phyloP scores from a whole-genome alignment of 1,140 invertebrate genomes.

The Euglossa dilemma region DNA sequence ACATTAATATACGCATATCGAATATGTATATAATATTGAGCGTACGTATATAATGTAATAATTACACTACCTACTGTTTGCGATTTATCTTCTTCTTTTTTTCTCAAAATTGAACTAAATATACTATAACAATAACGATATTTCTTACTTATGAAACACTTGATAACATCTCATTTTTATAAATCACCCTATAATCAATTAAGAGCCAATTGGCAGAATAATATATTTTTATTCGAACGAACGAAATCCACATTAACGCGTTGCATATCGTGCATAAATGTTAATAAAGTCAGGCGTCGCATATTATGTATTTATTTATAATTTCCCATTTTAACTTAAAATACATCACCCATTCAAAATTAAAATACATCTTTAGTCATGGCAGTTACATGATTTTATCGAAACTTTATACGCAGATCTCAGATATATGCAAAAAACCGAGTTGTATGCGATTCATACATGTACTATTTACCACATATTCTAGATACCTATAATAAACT shows the following conservation, averaged over 20 bases:
- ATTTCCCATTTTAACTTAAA: constrained; percentile 67
- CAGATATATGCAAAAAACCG: constrained; percentile 71
- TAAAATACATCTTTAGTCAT: constrained; percentile 74
- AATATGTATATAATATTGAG: constrained; percentile 14
- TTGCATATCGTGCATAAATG: constrained; percentile 32
- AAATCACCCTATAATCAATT: constrained; percentile 12
- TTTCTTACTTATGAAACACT: constrained; percentile 45
- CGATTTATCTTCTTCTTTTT: neutral
- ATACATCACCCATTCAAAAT: constrained; percentile 71
- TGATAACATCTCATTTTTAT: constrained; percentile 53
- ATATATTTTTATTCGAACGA: constrained; percentile 50
- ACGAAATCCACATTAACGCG: constrained; percentile 53
- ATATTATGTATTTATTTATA: constrained; percentile 66
- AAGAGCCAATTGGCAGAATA: constrained; percentile 21
- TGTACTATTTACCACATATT: constrained; percentile 68
- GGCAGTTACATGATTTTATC: constrained; percentile 74
- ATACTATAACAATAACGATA: constrained; percentile 61
- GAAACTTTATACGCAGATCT: constrained; percentile 67
- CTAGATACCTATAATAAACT: constrained; percentile 78
- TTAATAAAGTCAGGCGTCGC: constrained; percentile 62
- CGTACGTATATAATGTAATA: constrained; percentile 34
- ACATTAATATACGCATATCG: constrained; percentile 29
- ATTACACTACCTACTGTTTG: constrained; percentile 42
- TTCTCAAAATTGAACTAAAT: constrained; percentile 55
- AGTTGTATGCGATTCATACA: constrained; percentile 72